These are phyloP conservation scores for Acheta domesticus DNA, from an alignment of 2,888 invertebrate genomes.

Conservation along the genomic window DNA sequence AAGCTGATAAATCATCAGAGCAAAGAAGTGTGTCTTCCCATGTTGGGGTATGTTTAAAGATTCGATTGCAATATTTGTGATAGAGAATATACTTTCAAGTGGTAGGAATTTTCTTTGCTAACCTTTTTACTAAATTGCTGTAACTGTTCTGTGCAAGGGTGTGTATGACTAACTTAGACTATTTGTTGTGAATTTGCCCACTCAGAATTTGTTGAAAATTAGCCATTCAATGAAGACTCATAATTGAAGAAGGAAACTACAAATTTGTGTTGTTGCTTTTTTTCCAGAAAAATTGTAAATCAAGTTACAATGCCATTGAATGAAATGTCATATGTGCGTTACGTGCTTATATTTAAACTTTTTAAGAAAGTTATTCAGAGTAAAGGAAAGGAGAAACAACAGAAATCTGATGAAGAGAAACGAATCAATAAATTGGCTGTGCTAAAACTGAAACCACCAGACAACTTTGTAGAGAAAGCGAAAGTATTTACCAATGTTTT, in stretches of 20 bases:
- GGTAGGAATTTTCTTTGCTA: too few species aligned
- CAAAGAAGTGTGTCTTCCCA: conserved; percentile 38
- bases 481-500: conserved; percentile 38
- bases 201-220: too few species aligned
- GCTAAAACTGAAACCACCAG: conserved; percentile 36
- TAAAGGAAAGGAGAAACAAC: conserved; percentile 28
- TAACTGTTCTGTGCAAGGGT: too few species aligned
- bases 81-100: too few species aligned
- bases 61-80: neutral
- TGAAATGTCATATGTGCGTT: conserved; percentile 40
- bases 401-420: conserved; percentile 35
- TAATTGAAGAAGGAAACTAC: neutral
- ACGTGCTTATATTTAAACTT: conserved; percentile 40
- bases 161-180: too few species aligned
- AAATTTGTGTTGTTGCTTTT: neutral
- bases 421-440: conserved; percentile 38
- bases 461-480: conserved; percentile 38
- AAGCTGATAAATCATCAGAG: conserved; percentile 38
- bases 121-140: too few species aligned
- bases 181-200: too few species aligned
- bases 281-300: conserved; percentile 45
- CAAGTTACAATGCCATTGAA: conserved; percentile 39
- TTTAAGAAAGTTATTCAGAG: conserved; percentile 42
- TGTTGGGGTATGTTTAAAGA: conserved; percentile 39
- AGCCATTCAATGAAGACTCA: neutral